Conservation (phyloP, 2,797 vertebrate species). For the Sebastes taczanowskii region DNA sequence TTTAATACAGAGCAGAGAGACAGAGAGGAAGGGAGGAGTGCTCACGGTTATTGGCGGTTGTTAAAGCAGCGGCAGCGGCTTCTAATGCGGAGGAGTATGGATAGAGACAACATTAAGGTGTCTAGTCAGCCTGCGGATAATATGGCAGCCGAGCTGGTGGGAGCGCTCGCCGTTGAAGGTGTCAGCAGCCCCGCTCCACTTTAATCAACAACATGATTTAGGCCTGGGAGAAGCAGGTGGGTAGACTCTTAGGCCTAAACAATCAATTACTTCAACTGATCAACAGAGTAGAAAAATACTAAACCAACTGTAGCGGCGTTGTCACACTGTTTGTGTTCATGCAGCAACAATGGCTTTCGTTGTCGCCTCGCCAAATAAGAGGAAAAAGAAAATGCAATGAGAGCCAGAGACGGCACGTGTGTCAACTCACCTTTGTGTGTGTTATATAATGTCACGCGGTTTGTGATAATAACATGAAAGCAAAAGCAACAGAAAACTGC, state of each 20-base stretch:
- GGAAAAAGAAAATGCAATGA: conserved; percentile 17
- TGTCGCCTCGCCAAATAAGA: conserved; percentile 36
- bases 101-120: conserved; percentile 63
- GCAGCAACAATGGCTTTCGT: conserved; percentile 30
- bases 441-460: conserved; percentile 39
- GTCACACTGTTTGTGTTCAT: conserved; percentile 31
- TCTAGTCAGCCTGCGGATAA: conserved; percentile 61
- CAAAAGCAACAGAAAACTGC: conserved; percentile 41
- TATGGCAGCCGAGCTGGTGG: conserved; percentile 33
- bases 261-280: conserved; percentile 72
- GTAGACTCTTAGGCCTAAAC: conserved; percentile 56
- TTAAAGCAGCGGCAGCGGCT: conserved; percentile 43
- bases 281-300: conserved; percentile 63
- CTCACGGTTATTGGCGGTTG: conserved; percentile 38
- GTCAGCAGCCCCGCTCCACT: conserved; percentile 54
- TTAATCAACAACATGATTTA: conserved; percentile 76
- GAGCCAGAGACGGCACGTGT: conserved; percentile 18
- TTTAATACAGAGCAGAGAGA: conserved; percentile 47
- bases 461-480: conserved; percentile 56
- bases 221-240: conserved; percentile 60
- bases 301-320: conserved; percentile 45
- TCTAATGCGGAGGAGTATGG: conserved; percentile 49
- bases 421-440: conserved; percentile 41
- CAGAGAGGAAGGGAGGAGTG: conserved; percentile 41
- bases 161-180: conserved; percentile 37